A percentile compares a stretch with the other conserved stretches of the same genome.
Evolutionary conservation across 2,797 vertebrate species (phyloP).

Genomic region (Tadarida brasiliensis): DNA sequence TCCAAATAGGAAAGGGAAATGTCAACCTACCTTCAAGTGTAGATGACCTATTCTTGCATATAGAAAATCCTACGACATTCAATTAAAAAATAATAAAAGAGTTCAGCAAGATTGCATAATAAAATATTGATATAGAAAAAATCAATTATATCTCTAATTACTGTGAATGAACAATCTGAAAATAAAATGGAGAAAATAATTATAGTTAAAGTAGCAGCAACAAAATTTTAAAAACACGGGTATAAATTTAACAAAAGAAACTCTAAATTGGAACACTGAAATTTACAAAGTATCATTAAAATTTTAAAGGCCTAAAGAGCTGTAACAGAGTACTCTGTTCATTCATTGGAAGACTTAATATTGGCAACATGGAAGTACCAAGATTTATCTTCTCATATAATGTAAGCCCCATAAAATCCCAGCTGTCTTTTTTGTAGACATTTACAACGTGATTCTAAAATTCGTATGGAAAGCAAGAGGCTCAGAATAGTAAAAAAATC

Average conservation of each 20-base stretch:
- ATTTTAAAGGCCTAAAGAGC: not conserved
- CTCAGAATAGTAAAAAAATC: not conserved
- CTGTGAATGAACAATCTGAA: not conserved
- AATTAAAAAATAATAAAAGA: not conserved
- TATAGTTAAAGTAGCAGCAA: not conserved
- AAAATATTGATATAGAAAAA: not conserved
- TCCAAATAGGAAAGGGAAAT: not conserved
- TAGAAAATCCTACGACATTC: not conserved
- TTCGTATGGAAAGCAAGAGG: not conserved
- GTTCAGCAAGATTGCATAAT: not conserved
- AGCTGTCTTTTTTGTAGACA: not conserved
- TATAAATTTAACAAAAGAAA: not conserved
- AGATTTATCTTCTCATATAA: not conserved
- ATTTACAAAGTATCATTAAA: not conserved
- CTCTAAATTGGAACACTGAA: not conserved
- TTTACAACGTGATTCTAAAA: not conserved
- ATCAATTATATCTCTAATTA: not conserved
- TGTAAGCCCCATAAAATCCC: not conserved
- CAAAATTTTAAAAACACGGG: not conserved
- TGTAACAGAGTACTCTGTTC: not conserved
- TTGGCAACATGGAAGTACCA: not conserved
- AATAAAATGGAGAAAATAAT: not conserved
- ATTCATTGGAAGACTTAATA: not conserved
- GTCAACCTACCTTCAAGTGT: not conserved
- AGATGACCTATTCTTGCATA: not conserved